phyloP scores from a whole-genome alignment of 2,113 vertebrate genomes.

The Psittacula cyanocephala region DNA sequence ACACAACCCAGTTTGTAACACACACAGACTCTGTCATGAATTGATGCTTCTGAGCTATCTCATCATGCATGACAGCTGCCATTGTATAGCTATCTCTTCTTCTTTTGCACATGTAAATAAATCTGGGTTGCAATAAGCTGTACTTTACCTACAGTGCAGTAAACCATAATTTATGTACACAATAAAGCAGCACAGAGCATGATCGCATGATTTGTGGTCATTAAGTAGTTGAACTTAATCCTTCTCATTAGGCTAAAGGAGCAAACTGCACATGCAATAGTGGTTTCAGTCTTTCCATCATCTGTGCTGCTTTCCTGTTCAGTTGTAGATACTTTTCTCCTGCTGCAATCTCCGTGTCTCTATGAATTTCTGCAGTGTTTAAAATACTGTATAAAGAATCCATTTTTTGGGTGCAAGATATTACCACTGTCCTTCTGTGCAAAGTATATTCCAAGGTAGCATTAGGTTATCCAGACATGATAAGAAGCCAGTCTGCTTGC shows the following conservation, averaged over 20 bases:
- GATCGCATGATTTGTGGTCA: neutral
- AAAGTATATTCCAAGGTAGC: neutral
- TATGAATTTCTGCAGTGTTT: conserved; percentile 21
- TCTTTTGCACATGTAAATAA: neutral
- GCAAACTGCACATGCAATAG: neutral
- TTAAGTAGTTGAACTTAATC: neutral
- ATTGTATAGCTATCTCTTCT: neutral
- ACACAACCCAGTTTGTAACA: neutral
- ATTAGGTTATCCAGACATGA: neutral
- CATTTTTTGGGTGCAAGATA: neutral
- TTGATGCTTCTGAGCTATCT: neutral
- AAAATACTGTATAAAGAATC: neutral
- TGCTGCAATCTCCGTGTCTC: neutral
- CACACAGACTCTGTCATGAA: rapidly evolving
- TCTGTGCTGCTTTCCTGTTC: neutral
- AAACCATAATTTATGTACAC: neutral
- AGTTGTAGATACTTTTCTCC: neutral
- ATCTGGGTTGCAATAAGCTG: neutral
- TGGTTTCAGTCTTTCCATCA: neutral
- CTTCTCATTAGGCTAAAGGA: neutral
- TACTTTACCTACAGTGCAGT: neutral
- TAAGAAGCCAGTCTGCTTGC: neutral
- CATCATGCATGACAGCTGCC: rapidly evolving
- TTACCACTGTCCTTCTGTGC: neutral
- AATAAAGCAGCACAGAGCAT: neutral